A percentile compares a stretch with the other conserved stretches of the same genome.
Conservation (phyloP, 2,113 vertebrate genomes). For the Nesogale talazaci region DNA sequence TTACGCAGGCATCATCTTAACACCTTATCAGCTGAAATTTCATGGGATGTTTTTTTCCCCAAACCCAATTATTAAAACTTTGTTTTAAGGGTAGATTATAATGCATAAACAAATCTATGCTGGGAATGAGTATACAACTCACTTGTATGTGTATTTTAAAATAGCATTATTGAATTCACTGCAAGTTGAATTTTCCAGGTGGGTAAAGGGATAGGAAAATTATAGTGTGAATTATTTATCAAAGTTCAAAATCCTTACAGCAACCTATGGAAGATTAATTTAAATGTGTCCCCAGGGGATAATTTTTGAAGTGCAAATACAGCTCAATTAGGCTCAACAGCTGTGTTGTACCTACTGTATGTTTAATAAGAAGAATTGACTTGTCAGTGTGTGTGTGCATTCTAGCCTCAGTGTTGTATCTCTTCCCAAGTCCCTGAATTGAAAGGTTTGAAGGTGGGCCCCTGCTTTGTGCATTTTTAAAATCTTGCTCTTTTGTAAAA, state of each 20-base stretch:
- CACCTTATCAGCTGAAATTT: neutral
- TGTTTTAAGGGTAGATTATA: neutral
- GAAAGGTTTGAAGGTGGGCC: neutral
- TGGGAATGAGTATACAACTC: neutral
- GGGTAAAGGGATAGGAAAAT: conserved; percentile 42
- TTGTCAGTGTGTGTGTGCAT: neutral
- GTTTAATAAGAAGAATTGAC: conserved; percentile 3
- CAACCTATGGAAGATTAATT: conserved; percentile 55
- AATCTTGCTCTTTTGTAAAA: neutral
- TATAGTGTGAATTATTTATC: conserved; percentile 58
- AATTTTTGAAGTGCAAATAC: conserved; percentile 59
- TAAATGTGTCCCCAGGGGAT: conserved; percentile 63
- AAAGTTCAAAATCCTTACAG: conserved; percentile 61
- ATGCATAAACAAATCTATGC: neutral
- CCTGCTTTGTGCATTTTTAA: neutral
- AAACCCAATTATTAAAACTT: conserved; percentile 22
- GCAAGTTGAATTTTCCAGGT: conserved; percentile 31
- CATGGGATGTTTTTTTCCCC: neutral
- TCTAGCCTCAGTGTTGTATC: neutral
- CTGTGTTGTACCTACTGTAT: neutral
- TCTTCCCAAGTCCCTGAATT: neutral
- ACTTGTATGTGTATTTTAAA: conserved; percentile 39
- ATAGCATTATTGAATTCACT: conserved; percentile 54
- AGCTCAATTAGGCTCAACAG: conserved; percentile 52
- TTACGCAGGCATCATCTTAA: neutral